Conservation (phyloP, 2,888 invertebrate genomes). For the Pristionchus japonicus region DNA sequence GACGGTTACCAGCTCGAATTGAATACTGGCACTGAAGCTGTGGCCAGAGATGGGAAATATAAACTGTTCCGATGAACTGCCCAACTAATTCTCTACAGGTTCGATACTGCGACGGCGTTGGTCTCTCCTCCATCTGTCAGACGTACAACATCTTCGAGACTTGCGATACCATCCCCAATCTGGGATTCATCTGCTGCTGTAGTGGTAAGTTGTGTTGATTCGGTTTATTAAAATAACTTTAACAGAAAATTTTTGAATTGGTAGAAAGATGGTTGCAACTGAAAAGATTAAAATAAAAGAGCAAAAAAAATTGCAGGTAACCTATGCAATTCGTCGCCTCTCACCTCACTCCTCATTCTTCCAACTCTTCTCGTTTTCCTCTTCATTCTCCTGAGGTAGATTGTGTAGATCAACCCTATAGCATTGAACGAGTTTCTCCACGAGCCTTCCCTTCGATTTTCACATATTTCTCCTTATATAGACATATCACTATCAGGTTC, state of each 20-base stretch:
- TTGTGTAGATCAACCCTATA: too few relatives aligned
- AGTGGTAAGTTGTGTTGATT: conserved; percentile 51
- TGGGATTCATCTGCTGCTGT: conserved; percentile 73
- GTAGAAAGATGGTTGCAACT: too few relatives aligned
- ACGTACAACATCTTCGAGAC: conserved; percentile 70
- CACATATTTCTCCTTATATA: background rate
- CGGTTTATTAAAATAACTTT: background rate
- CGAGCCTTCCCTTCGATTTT: background rate
- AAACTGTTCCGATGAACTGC: too few relatives aligned
- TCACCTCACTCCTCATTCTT: background rate
- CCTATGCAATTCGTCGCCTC: conserved; percentile 51
- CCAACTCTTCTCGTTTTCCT: conserved; percentile 22
- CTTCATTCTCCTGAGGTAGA: conserved; percentile 35
- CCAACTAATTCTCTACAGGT: conserved; percentile 64
- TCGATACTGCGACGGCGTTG: conserved; percentile 73
- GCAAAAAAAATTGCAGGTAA: conserved; percentile 51
- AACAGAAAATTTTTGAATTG: too few relatives aligned
- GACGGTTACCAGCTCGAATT: too few relatives aligned
- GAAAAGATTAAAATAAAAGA: too few relatives aligned
- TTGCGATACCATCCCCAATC: conserved; percentile 70
- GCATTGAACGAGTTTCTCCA: background rate
- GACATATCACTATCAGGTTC: background rate
- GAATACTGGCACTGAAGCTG: too few relatives aligned
- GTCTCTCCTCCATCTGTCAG: conserved; percentile 71
- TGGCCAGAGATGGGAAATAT: too few relatives aligned